Percentiles rank a stretch among this genome's conserved stretches.
These are phyloP conservation scores for Henricia sp. DNA, from an alignment of 53 echinoderm and acorn worm genomes.

Conservation along the genomic window DNA sequence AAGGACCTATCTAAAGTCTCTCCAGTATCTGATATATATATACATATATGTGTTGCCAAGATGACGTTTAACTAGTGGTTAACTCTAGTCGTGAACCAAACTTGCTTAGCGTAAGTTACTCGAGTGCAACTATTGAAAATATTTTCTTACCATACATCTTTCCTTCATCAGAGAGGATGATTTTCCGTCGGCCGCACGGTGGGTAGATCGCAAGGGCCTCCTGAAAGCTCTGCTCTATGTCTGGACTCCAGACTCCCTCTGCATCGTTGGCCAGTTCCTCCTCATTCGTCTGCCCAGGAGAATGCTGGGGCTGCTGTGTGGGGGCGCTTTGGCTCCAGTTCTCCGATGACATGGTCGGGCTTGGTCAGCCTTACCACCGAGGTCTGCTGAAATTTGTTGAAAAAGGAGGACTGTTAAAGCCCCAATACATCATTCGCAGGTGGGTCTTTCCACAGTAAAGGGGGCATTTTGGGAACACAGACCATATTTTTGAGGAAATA, in stretches of 20 bases:
- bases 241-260: slow-evolving; percentile 98
- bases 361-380: slow-evolving; percentile 22
- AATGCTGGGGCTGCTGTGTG: slow-evolving; percentile 71
- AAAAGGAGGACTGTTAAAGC: too few species aligned
- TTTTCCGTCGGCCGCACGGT: slow-evolving; percentile 98
- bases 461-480: too few species aligned
- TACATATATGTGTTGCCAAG: too few species aligned
- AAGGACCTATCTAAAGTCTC: too few species aligned
- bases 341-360: slow-evolving; percentile 77
- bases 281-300: slow-evolving; percentile 57
- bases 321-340: slow-evolving; percentile 86
- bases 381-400: not conserved
- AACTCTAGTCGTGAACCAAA: too few species aligned
- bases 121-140: too few species aligned
- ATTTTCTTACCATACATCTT: slow-evolving; percentile 98
- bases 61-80: too few species aligned
- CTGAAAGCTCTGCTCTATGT: slow-evolving; percentile 99
- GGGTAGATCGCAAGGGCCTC: slow-evolving; percentile 98
- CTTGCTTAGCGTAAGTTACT: too few species aligned
- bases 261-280: slow-evolving; percentile 95
- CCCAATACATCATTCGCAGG: too few species aligned
- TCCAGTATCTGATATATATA: too few species aligned
- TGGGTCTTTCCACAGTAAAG: too few species aligned
- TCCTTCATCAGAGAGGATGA: slow-evolving; percentile 97
- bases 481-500: too few species aligned